Percentiles rank a stretch among this genome's conserved stretches.
These are phyloP conservation scores for Phalera bucephala DNA, from an alignment of 2,888 invertebrate species.

Conservation along the genomic window DNA sequence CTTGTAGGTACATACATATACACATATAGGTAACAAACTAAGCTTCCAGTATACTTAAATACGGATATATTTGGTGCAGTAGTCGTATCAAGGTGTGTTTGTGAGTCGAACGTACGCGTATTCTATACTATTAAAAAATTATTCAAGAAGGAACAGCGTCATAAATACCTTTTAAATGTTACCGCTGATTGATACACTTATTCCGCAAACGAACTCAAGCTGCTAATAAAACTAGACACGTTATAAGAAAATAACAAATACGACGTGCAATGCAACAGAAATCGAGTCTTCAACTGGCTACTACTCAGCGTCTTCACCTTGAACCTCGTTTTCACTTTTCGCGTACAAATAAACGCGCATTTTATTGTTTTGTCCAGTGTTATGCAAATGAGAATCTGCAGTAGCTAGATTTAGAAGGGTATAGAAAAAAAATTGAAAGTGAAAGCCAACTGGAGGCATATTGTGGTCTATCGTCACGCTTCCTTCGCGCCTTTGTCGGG, in stretches of 20 bases:
- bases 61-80: too few species aligned
- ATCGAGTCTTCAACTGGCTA: constrained; percentile 65
- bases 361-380: constrained; percentile 71
- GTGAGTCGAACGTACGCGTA: too few species aligned
- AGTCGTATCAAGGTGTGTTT: too few species aligned
- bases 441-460: constrained; percentile 76
- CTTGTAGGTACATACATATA: too few species aligned
- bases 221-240: neutral
- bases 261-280: constrained; percentile 65
- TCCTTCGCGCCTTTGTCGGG: constrained; percentile 59
- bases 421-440: constrained; percentile 72
- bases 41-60: too few species aligned
- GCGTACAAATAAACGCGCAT: constrained; percentile 64
- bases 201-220: neutral
- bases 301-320: constrained; percentile 50
- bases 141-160: too few species aligned
- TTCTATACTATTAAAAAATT: too few species aligned
- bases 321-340: constrained; percentile 79
- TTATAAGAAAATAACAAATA: neutral
- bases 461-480: constrained; percentile 65
- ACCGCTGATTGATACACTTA: neutral
- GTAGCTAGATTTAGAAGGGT: constrained; percentile 72
- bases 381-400: constrained; percentile 74
- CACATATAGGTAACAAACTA: too few species aligned
- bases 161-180: neutral